phyloP scores from a whole-genome alignment of 2,888 invertebrate species.

The Shargacucullia verbasci region DNA sequence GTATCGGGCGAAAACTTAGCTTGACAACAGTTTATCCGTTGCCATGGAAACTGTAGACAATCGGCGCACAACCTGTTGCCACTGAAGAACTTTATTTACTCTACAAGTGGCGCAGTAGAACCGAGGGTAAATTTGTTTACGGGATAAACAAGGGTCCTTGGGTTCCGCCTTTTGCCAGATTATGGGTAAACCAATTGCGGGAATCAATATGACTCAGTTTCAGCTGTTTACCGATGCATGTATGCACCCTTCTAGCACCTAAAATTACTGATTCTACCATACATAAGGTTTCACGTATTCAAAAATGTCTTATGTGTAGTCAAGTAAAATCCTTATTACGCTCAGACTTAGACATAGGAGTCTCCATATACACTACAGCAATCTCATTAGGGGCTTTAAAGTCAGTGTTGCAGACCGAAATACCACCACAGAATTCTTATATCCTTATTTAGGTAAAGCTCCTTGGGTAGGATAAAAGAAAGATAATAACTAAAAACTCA shows the following conservation, averaged over 20 bases:
- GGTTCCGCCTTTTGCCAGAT: conserved; percentile 23
- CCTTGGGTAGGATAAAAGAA: too few species aligned
- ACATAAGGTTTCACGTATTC: too few species aligned
- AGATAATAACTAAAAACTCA: too few species aligned
- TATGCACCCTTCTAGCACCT: conserved; percentile 27
- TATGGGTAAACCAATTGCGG: not conserved
- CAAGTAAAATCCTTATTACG: too few species aligned
- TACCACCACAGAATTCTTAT: too few species aligned
- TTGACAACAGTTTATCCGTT: conserved; percentile 15
- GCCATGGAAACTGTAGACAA: conserved; percentile 24
- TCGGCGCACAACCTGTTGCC: conserved; percentile 42
- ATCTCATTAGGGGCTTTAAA: too few species aligned
- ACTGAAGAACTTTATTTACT: conserved; percentile 4
- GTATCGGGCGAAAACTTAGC: not conserved
- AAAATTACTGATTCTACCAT: not conserved
- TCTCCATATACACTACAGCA: too few species aligned
- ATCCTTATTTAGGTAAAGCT: too few species aligned
- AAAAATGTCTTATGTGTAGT: too few species aligned
- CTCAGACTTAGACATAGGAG: too few species aligned
- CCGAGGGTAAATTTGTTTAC: conserved; percentile 17
- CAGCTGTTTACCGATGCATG: conserved; percentile 1
- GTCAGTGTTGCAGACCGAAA: too few species aligned
- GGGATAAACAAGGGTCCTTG: conserved; percentile 16
- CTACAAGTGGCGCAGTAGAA: conserved; percentile 16
- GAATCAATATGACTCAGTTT: not conserved